These are phyloP conservation scores for Paratilapia polleni DNA, from an alignment of 2,113 vertebrate genomes.

Conservation along the genomic window DNA sequence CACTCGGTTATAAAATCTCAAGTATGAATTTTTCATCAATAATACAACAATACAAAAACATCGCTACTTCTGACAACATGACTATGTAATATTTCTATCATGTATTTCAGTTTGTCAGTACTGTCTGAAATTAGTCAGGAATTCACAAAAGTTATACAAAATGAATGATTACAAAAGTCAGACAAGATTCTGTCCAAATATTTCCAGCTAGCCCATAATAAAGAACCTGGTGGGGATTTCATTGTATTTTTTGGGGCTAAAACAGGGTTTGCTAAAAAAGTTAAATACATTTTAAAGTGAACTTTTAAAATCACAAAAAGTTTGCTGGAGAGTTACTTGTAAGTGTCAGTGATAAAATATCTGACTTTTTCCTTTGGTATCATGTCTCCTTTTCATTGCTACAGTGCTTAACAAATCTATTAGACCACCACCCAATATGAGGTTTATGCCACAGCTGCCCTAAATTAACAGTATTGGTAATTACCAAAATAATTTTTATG, in stretches of 20 bases:
- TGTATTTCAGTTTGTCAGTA: background rate
- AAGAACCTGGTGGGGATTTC: background rate
- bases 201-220: background rate
- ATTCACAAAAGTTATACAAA: conserved; percentile 11
- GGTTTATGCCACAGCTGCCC: too few species aligned
- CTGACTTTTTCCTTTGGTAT: conserved; percentile 37
- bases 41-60: background rate
- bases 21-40: background rate
- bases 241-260: background rate
- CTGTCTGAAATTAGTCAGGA: background rate
- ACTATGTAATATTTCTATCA: conserved; percentile 12
- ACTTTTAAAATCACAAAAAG: background rate
- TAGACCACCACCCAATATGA: too few species aligned
- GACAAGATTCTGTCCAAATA: background rate
- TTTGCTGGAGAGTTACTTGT: conserved; percentile 14
- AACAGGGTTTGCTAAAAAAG: background rate
- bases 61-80: conserved; percentile 11
- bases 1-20: background rate
- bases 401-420: too few species aligned
- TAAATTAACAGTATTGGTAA: too few species aligned
- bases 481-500: too few species aligned
- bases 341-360: background rate
- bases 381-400: background rate
- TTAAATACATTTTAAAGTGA: background rate
- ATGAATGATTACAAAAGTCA: conserved; percentile 1